These are phyloP conservation scores for Epizoanthus illoricatus DNA, from an alignment of 92 coral and sea anemone genomes.

Conservation along the genomic window DNA sequence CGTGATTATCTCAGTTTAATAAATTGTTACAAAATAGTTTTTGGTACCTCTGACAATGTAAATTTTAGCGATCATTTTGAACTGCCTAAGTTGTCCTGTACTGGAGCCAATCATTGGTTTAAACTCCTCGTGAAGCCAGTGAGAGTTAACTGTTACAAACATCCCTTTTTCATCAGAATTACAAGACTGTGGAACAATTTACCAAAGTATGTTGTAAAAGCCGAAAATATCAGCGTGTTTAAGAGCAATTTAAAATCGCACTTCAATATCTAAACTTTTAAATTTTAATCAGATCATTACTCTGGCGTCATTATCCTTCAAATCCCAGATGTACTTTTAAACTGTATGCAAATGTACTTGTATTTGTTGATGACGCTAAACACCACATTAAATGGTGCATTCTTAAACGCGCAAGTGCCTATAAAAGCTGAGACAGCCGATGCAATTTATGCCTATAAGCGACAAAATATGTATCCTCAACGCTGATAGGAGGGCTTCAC, in stretches of 20 bases:
- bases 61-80: conserved; percentile 19
- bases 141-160: neutral
- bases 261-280: no score
- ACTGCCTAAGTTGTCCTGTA: neutral
- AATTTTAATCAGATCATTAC: no score
- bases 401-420: neutral
- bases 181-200: no score
- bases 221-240: no score
- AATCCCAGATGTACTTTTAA: no score
- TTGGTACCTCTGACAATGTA: conserved; percentile 12
- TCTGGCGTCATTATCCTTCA: no score
- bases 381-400: neutral
- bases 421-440: neutral
- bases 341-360: no score
- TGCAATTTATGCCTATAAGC: neutral
- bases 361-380: neutral
- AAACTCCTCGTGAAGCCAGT: neutral
- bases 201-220: no score
- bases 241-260: no score
- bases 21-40: conserved; percentile 25
- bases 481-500: neutral
- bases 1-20: conserved; percentile 20
- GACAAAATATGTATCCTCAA: neutral
- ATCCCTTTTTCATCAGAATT: neutral
- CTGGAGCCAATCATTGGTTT: neutral